These are phyloP conservation scores for Microcebus lehilahytsara DNA, from an alignment of 2,113 vertebrate genomes.

Conservation along the genomic window DNA sequence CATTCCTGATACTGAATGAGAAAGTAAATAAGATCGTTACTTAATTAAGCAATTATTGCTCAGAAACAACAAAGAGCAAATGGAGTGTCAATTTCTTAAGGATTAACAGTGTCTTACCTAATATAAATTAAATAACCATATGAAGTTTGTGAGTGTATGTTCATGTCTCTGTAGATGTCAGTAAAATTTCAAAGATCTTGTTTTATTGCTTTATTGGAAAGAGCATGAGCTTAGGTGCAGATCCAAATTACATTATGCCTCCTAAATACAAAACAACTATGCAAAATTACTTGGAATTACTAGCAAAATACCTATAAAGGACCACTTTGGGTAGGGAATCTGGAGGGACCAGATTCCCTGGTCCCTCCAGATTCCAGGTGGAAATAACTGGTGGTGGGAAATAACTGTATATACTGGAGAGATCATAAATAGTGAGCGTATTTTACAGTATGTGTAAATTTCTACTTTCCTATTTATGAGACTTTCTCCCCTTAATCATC, in stretches of 20 bases:
- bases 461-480: background rate
- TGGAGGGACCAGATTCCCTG: too few relatives aligned
- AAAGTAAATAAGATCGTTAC: slow-evolving; percentile 55
- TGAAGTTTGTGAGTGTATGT: background rate
- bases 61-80: slow-evolving; percentile 39
- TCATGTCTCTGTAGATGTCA: background rate
- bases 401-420: background rate
- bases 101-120: background rate
- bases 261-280: background rate
- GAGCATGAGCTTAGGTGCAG: background rate
- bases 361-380: too few relatives aligned
- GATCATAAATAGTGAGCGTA: background rate
- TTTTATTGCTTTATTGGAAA: background rate
- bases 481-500: background rate
- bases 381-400: background rate
- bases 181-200: slow-evolving; percentile 24
- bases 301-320: background rate
- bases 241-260: background rate
- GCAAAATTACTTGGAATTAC: background rate
- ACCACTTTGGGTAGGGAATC: background rate
- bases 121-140: background rate
- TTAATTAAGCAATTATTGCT: slow-evolving; percentile 61
- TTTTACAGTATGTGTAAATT: background rate
- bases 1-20: slow-evolving; percentile 37
- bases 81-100: background rate